A percentile compares a stretch with the other conserved stretches of the same genome.
phyloP scores from a whole-genome alignment of 1,140 invertebrate genomes.

The Sycobia sp. region DNA sequence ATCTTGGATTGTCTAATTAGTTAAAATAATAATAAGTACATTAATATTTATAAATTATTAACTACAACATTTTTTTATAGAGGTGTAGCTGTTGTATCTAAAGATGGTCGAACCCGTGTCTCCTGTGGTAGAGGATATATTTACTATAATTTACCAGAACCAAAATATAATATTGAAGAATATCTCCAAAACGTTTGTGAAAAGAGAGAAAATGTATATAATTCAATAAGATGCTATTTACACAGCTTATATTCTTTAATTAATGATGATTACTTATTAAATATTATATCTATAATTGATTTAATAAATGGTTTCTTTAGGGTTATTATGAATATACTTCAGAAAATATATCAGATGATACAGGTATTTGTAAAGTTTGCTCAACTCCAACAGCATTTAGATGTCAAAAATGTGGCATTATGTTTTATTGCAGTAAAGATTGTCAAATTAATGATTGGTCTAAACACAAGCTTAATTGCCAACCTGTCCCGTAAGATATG shows the following conservation, averaged over 20 bases:
- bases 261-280: background rate
- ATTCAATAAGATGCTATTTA: background rate
- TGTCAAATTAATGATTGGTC: slow-evolving; percentile 53
- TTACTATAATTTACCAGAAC: slow-evolving; percentile 45
- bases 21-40: background rate
- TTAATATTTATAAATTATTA: background rate
- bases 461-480: slow-evolving; percentile 46
- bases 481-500: slow-evolving; percentile 43
- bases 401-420: slow-evolving; percentile 44
- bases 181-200: slow-evolving; percentile 43
- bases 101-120: slow-evolving; percentile 48
- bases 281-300: slow-evolving; percentile 16
- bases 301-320: slow-evolving; percentile 35
- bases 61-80: slow-evolving; percentile 36
- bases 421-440: slow-evolving; percentile 46
- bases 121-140: slow-evolving; percentile 51
- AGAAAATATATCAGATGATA: slow-evolving; percentile 30
- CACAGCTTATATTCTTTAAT: background rate
- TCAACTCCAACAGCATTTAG: slow-evolving; percentile 34
- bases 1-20: background rate
- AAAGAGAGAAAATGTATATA: slow-evolving; percentile 41
- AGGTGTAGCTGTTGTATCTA: slow-evolving; percentile 40
- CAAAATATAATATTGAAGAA: slow-evolving; percentile 34
- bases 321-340: slow-evolving; percentile 45
- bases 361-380: slow-evolving; percentile 46